Evolutionary conservation across 2,888 invertebrate species (phyloP).

Genomic region (Resseliella maxima): DNA sequence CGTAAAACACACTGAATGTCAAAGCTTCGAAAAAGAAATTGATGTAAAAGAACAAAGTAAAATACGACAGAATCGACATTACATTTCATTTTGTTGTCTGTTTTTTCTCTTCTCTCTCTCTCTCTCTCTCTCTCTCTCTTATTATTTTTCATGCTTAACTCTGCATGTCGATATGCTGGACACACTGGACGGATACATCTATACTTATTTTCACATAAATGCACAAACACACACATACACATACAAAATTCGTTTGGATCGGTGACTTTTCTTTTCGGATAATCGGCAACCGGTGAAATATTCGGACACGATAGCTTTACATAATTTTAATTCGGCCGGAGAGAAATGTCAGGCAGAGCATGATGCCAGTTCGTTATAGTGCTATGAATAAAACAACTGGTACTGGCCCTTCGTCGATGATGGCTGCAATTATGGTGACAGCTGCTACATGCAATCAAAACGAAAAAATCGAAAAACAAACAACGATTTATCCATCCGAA

Average conservation of each 20-base stretch:
- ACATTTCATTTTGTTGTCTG: neutral
- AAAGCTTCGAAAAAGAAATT: neutral
- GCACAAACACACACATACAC: no score
- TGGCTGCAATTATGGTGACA: constrained; percentile 76
- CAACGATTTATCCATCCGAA: constrained; percentile 67
- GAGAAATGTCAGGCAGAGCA: constrained; percentile 87
- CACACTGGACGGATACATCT: neutral
- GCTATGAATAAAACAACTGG: constrained; percentile 74
- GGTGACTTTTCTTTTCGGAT: neutral
- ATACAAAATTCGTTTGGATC: no score
- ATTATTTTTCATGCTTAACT: neutral
- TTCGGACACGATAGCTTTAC: constrained; percentile 74
- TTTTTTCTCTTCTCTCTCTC: neutral
- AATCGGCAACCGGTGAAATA: neutral
- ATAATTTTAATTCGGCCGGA: constrained; percentile 91
- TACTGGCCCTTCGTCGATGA: constrained; percentile 74
- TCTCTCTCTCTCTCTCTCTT: neutral
- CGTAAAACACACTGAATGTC: neutral
- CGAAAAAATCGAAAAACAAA: constrained; percentile 74
- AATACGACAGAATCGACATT: neutral
- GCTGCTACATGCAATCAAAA: constrained; percentile 77
- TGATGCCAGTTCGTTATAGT: constrained; percentile 79
- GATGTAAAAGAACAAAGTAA: neutral
- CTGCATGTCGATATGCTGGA: neutral
- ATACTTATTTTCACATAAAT: neutral